These are phyloP conservation scores for Hylomyscus alleni DNA, from an alignment of 2,797 vertebrate species.

Conservation along the genomic window DNA sequence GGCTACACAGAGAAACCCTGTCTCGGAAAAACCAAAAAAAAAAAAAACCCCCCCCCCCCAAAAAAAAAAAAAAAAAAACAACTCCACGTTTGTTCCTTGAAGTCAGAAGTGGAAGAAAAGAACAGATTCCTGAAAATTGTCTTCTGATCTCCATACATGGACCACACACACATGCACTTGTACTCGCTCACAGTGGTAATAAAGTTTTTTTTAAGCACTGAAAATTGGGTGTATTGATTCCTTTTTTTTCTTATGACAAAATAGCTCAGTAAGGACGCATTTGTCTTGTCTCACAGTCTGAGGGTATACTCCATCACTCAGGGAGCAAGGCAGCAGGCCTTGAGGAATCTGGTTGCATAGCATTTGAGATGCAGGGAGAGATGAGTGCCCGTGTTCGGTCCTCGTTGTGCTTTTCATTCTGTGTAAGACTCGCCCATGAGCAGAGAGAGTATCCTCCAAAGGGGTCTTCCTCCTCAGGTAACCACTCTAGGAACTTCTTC, in stretches of 20 bases:
- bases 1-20: too few relatives aligned
- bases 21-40: too few relatives aligned
- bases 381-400: not conserved
- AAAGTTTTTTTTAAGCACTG: not conserved
- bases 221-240: not conserved
- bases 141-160: not conserved
- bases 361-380: not conserved
- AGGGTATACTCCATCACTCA: not conserved
- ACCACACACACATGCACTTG: not conserved
- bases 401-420: not conserved
- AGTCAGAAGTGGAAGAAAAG: not conserved
- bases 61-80: too few relatives aligned
- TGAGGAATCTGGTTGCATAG: not conserved
- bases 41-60: too few relatives aligned
- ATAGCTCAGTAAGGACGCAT: not conserved
- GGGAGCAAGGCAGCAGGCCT: not conserved
- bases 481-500: not conserved
- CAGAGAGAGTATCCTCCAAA: not conserved
- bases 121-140: too few relatives aligned
- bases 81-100: not conserved
- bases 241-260: not conserved
- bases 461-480: not conserved
- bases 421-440: not conserved
- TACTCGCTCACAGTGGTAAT: not conserved
- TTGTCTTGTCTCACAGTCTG: not conserved